These are phyloP conservation scores for Microcebus lehilahytsara DNA, from an alignment of 2,113 vertebrate genomes.

Conservation along the genomic window DNA sequence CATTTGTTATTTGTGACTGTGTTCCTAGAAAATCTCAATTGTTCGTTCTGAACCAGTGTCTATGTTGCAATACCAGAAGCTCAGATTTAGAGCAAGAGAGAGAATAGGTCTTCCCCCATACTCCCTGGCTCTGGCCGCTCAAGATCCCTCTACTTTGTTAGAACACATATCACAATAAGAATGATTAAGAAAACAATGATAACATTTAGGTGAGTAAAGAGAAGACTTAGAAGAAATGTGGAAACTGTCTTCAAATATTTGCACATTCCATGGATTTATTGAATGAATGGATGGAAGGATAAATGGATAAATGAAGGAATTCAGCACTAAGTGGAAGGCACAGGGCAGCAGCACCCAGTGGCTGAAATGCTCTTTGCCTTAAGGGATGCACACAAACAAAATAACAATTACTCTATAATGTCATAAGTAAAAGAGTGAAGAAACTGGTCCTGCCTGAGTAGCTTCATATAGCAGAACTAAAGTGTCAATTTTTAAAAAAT, in stretches of 20 bases:
- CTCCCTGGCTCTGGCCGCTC: not conserved
- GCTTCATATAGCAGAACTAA: not conserved
- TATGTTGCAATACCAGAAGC: not conserved
- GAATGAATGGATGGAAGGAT: not conserved
- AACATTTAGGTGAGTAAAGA: not conserved
- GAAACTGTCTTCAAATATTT: not conserved
- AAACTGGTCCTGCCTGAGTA: not conserved
- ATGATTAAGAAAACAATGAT: not conserved
- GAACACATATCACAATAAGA: not conserved
- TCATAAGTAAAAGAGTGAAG: not conserved
- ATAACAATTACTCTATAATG: not conserved
- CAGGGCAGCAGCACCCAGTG: not conserved
- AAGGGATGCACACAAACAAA: not conserved
- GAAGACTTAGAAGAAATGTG: not conserved
- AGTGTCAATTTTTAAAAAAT: not conserved
- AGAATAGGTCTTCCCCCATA: not conserved
- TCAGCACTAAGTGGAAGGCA: not conserved
- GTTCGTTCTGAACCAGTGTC: not conserved
- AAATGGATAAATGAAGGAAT: not conserved
- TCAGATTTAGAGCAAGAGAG: not conserved
- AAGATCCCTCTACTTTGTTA: not conserved
- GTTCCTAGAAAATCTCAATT: not conserved
- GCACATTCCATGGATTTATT: not conserved
- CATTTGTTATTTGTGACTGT: not conserved
- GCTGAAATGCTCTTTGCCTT: not conserved